These are phyloP conservation scores for Antitype chi DNA, from an alignment of 2,888 invertebrate species.

Conservation along the genomic window DNA sequence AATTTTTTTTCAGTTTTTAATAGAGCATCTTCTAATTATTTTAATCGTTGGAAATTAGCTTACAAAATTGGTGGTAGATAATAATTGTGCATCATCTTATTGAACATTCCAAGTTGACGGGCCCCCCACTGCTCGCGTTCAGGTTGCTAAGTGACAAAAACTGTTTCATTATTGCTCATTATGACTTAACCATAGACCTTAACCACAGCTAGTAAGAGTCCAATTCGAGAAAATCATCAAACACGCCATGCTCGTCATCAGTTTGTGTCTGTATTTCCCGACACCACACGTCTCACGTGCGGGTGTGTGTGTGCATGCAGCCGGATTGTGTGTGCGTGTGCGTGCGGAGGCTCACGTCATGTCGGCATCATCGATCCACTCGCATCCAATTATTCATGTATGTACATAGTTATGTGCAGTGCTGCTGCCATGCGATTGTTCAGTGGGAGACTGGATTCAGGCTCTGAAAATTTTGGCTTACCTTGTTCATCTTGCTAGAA, in stretches of 20 bases:
- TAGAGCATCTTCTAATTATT: background rate
- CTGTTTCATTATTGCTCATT: constrained; percentile 12
- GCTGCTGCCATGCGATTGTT: constrained; percentile 44
- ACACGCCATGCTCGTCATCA: constrained; percentile 1
- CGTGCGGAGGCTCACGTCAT: constrained; percentile 62
- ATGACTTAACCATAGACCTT: background rate
- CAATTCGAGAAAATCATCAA: background rate
- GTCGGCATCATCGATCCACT: constrained; percentile 74
- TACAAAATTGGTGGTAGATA: too few relatives aligned
- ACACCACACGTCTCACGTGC: background rate
- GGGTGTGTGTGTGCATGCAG: background rate
- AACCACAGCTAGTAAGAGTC: background rate
- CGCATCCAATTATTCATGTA: constrained; percentile 73
- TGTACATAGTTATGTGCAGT: constrained; percentile 63
- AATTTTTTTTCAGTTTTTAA: background rate
- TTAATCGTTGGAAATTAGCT: background rate
- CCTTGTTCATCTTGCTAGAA: background rate
- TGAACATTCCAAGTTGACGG: background rate
- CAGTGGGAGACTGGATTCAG: constrained; percentile 24
- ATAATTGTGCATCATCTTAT: background rate
- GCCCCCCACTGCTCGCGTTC: background rate
- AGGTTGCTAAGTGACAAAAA: constrained; percentile 8
- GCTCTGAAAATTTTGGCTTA: background rate
- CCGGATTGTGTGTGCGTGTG: constrained; percentile 9
- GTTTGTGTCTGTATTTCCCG: background rate